Base-by-base conservation (phyloP, 2,113 vertebrate genomes). In the Muntiacus reevesi region DNA sequence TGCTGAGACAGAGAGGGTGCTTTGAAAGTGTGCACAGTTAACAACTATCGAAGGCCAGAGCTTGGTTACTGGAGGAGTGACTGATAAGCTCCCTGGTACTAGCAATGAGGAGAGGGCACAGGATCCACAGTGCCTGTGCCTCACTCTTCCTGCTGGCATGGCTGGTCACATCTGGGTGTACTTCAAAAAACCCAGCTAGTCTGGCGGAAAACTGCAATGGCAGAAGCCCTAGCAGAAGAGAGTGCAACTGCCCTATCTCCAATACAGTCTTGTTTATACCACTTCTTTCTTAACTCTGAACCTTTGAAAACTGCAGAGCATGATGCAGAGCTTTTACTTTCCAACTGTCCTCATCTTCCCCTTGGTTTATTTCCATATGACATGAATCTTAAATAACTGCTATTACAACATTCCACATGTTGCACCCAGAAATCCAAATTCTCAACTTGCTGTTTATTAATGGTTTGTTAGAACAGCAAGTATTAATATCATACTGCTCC, bases 161-260 rank as follows among this genome's bases (percentile, higher is more conserved):
- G 97, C 98, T 98, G 98, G 98, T 98, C 97, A 28, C 7, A 95
- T 97, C 98, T 94, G 97, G 98, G 98, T 93, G 98, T 78, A 59
- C 98, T 55, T 71, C 97, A 83, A 97, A 98, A 97, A 13, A 62
- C 62, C 43, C 25, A 64, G 82, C 93, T 94, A 78, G 95, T 92
- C 91, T 95, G 93, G 94, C 52, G 11, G 84, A 97, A 94, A 98
- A 98, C 95, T 97, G 98, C 98, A 98, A 95, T 50, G 92, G 96
- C 62, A 67, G 96, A 96, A 96, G 85, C 60, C 55, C 96, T 81
- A 43, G 10, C 64, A 30, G 0, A 78, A 50, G 6, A 27, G 36
- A 84, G 57, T 11, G 17, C 6, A 4, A 21, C 2, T 74, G 17
- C 2, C 62, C 40, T 7, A 21, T 19, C 55, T 55, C 78, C 55